Base-by-base conservation (phyloP, 1,140 invertebrate species). In the Pseudomyrmex concolor region DNA sequence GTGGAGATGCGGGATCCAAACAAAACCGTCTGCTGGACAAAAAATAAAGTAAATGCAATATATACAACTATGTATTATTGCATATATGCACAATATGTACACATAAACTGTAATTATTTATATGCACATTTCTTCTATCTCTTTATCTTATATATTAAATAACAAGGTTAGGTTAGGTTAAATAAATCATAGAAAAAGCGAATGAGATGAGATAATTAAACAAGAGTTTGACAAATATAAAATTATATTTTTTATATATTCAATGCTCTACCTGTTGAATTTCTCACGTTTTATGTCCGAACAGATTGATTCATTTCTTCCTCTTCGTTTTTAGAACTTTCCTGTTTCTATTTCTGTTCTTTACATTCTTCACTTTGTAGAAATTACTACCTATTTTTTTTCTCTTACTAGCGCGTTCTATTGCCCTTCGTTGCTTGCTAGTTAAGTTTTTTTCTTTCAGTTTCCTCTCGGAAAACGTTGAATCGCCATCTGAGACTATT, bases 301-400 rank as follows among this genome's bases (percentile, higher is more conserved):
- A 34, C 12, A 45, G 2, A 66, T 13, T 0, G 2, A 68, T 25
- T 57, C 22, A 77, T 83, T 87, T 91, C 72, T 88, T 90, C 78
- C 82, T 89, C 25, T 88, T 90, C 17, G 91, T 12, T 89, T 93
- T 93, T 0, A 91, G 91, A 25, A 93, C 64, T 91, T 95, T 96
- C 85, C 95, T 96, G 89, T 95, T 95, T 88, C 96, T 95, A 93
- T 97, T 98, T 83, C 96, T 95, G 92, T 98, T 99, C 92, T 99
- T 99, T 43, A 99, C 98, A 95, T 99, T 99, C 2, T 97, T 95
- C 43, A 97, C 96, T 95, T 98, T 97, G 93, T 99, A 99, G 92
- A 99, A 99, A 94, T 99, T 97, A 91, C 97, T 97, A 82, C 98
- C 98, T 85, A 98, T 97, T 91, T 98, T 99, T 92, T 97, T 98